A percentile compares a stretch with the other conserved stretches of the same genome.
Conservation (phyloP, 1,140 invertebrate genomes). For the Hermetia illucens region DNA sequence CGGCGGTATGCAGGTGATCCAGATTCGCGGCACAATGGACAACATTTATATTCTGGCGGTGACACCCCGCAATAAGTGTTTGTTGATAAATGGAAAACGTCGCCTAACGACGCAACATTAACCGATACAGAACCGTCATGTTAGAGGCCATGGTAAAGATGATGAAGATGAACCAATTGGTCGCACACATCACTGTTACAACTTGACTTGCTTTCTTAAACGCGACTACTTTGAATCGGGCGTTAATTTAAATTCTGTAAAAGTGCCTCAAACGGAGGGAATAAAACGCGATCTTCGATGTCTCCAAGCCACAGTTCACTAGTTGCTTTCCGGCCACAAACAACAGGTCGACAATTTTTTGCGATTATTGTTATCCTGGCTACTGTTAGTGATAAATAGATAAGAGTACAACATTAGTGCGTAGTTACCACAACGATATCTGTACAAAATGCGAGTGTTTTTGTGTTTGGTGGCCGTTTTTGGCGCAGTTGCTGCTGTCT, state of each 20-base stretch:
- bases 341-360: background rate
- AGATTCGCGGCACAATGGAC: no score
- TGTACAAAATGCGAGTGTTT: constrained; percentile 13
- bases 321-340: constrained; percentile 29
- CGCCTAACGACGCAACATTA: no score
- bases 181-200: no score
- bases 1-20: no score
- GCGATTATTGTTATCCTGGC: background rate
- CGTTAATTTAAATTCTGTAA: constrained; percentile 7
- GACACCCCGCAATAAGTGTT: no score
- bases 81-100: no score
- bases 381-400: background rate
- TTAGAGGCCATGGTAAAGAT: no score
- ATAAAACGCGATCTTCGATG: constrained; percentile 32
- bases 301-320: constrained; percentile 32
- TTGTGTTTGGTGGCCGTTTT: constrained; percentile 34
- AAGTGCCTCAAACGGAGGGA: constrained; percentile 8
- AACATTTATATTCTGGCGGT: no score
- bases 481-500: constrained; percentile 34
- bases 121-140: no score
- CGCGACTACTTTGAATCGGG: no score
- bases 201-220: no score
- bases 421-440: background rate
- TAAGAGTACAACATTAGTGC: background rate
- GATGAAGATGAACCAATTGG: no score